Evolutionary conservation across 2,888 invertebrate species (phyloP), one percentile per base, ranked within the genome.

Genomic region (Parascotia fuliginaria): DNA sequence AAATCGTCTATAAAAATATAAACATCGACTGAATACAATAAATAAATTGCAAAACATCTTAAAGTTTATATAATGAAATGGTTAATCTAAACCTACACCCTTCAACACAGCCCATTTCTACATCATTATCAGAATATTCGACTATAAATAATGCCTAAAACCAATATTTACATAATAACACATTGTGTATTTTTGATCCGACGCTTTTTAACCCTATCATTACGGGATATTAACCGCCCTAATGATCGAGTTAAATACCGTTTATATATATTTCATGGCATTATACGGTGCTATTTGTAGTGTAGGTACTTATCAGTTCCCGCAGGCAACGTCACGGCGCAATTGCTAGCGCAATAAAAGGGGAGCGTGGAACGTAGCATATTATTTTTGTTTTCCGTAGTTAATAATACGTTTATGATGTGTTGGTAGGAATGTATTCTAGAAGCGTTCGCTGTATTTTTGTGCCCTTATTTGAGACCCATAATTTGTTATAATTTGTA

Each of bases 251-350:
- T 51, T 52, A 60, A 51, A 48, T 9, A 13, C 44, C 51, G 46
- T 50, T 51, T 40, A 51, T 37, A 49, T 42, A 60, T 42, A 42
- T 55, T 68, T 60, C 60, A 54, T 39, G 40, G 60, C 48, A 57
- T 62, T 56, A 61, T 59, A 55, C 58, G 46, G 52, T 43, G 53
- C 46, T 64, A 64, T 70, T 66, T 59, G 45, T 14, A 13, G 42
- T 42, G 55, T 47, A 38, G 47, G n/a, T n/a, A n/a, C n/a, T 52
- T 68, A 68, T 68, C 54, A 52, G 37, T 36, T 32, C 42, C 41
- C 36, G 38, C 69, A 57, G 63, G 55, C 65, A 33, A 16, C 9
- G 40, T 41, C 24, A 6, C 11, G 28, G n/a, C 44, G 49, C 46
- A 44, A 36, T 24, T 5, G 32, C 45, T 46, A 42, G 33, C 51